Evolutionary conservation across 2,797 vertebrate species (phyloP).

Genomic region (Furcifer pardalis): DNA sequence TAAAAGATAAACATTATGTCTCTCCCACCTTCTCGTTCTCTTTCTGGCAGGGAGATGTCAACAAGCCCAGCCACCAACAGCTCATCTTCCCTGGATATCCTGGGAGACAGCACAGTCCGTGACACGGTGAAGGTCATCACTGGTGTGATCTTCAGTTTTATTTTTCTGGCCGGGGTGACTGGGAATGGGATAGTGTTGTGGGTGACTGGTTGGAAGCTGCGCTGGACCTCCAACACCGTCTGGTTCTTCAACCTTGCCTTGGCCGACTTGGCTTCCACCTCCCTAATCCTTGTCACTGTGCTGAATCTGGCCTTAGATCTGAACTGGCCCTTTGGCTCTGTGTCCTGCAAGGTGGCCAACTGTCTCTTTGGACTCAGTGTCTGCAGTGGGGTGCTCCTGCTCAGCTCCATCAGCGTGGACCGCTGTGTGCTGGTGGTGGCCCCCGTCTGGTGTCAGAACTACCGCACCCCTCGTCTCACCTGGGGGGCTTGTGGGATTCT

Average conservation of each 20-base stretch:
- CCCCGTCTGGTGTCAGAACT: slow-evolving; percentile 61
- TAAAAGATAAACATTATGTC: background rate
- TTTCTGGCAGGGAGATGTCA: slow-evolving; percentile 24
- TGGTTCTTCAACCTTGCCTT: slow-evolving; percentile 61
- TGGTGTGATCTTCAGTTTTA: slow-evolving; percentile 50
- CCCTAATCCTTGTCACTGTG: slow-evolving; percentile 49
- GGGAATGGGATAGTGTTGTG: slow-evolving; percentile 58
- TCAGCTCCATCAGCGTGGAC: slow-evolving; percentile 57
- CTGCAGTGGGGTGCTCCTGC: slow-evolving; percentile 48
- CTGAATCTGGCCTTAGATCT: slow-evolving; percentile 54
- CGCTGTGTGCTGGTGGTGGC: slow-evolving; percentile 56
- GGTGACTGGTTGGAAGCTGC: slow-evolving; percentile 54
- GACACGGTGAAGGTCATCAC: slow-evolving; percentile 43
- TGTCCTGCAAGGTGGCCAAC: slow-evolving; percentile 57
- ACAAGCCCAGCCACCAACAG: background rate
- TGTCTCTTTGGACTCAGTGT: slow-evolving; percentile 57
- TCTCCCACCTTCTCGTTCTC: background rate
- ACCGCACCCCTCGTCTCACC: slow-evolving; percentile 42
- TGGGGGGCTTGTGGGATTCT: slow-evolving; percentile 37
- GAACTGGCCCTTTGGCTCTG: slow-evolving; percentile 56
- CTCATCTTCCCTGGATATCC: background rate
- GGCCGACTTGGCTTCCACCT: slow-evolving; percentile 55
- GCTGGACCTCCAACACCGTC: slow-evolving; percentile 55
- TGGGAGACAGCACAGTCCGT: slow-evolving; percentile 27
- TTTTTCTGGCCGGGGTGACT: slow-evolving; percentile 50